Evolutionary conservation across 2,888 invertebrate species (phyloP).

Genomic region (Drosophila suboccidentalis): DNA sequence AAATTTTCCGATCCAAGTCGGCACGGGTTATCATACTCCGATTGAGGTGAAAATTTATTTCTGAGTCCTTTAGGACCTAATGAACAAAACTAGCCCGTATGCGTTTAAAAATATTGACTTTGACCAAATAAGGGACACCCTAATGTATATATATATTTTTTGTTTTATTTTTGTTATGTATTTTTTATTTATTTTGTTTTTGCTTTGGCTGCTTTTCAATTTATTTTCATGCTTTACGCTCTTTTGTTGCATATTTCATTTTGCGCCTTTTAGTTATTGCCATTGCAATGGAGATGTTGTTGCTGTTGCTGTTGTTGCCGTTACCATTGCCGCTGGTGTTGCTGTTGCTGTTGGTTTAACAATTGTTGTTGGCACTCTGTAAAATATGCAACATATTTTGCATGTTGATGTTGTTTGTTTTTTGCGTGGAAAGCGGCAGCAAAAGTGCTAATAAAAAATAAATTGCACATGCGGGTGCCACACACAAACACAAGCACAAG

Average conservation of each 20-base stretch:
- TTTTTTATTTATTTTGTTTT: constrained; percentile 20
- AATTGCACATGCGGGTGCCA: constrained; percentile 65
- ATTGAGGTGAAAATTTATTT: no score
- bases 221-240: constrained; percentile 72
- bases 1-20: no score
- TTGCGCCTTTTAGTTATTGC: constrained; percentile 75
- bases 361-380: constrained; percentile 60
- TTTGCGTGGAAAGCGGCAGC: constrained; percentile 53
- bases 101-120: no score
- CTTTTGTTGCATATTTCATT: constrained; percentile 80
- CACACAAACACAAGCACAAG: constrained; percentile 15
- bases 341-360: constrained; percentile 24
- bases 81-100: no score
- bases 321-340: constrained; percentile 4
- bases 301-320: constrained; percentile 30
- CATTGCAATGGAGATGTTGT: constrained; percentile 42
- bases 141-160: no score
- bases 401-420: constrained; percentile 68
- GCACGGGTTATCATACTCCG: no score
- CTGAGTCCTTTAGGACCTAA: no score
- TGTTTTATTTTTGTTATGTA: constrained; percentile 10
- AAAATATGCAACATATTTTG: constrained; percentile 79
- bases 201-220: constrained; percentile 63
- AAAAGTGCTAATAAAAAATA: constrained; percentile 78
- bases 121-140: no score